Evolutionary conservation across 2,888 invertebrate genomes (phyloP), one percentile per base, ranked within the genome.

Genomic region (Caenorhabditis auriculariae): DNA sequence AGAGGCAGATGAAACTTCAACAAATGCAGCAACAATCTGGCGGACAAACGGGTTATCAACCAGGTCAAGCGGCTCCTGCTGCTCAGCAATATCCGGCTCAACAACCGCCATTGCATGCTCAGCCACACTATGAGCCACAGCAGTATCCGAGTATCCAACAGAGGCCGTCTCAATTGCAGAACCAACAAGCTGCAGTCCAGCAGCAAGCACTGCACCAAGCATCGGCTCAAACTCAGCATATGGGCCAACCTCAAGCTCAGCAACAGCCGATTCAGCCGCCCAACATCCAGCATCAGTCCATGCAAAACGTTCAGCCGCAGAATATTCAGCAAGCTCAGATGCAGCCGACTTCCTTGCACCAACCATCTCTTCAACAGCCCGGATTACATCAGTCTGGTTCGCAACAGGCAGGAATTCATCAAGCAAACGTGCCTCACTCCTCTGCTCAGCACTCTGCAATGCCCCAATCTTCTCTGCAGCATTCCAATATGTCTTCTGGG

Each of bases 101-200:
- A 26, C 44, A 45, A 39, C 9, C 23, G n/a, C 45, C 26, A 27
- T 5, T 17, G 4, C 17, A 24, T 9, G 23, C 23, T 9, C 47
- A 47, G 27, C 50, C 41, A 41, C 5, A 46, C 21, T 37, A 28
- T 19, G 21, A 12, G 19, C 50, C 39, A 41, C 49, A 52, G 23
- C 56, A 56, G 23, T 54, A 59, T 24, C 38, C 47, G 44, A 45
- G 46, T 21, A n/a, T n/a, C 9, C 50, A 51, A 41, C 46, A 51
- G 45, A 17, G n/a, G 27, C n/a, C 42, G 2, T 17, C 17, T 37
- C 17, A 7, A 4, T 24, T 17, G 37, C 49, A 49, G 23, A 15
- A 17, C 4, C n/a, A 28, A 21, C 28, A 47, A 32, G 49, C 15
- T 35, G 48, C 19, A 35, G 52, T 17, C 17, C 7, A 26, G 15